Base-by-base conservation (phyloP, 1,140 invertebrate species). In the Dreissena rostriformis region DNA sequence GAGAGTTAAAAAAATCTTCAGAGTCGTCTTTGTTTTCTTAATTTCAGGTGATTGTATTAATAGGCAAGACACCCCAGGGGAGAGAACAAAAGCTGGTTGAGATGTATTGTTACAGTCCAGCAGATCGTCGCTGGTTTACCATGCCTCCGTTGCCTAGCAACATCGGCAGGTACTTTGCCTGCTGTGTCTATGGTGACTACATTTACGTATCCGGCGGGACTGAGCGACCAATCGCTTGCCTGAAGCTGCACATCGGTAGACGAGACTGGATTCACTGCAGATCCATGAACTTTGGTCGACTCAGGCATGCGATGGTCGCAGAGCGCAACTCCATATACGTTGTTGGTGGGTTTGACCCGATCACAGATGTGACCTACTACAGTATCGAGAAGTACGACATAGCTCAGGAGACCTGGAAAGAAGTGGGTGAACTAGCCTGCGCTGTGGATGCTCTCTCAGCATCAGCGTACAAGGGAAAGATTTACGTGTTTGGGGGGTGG, bases 121-220 rank as follows among this genome's bases (percentile, higher is more conserved):
- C 77, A 26, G 80, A 85, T 14, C 63, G 79, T 0, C 78, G 81
- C 52, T 90, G 89, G 89, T 90, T 70, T 66, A 86, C 85, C n/a
- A 65, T 90, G 55, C 82, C 89, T 7, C 81, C 85, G 1, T 73
- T 90, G 10, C 89, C 87, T 2, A 87, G 87, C 66, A 88, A 90
- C 65, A 88, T 88, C 7, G 89, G 89, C 15, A 86, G 88, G 28
- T 88, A 90, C 73, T 90, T 90, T 66, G 86, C 89, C 0, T 86
- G 86, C 49, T 90, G 89, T 57, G 89, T 90, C 12, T 87, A 87
- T 79, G 88, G 85, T 28, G 88, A 90, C 72, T 88, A 90, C 52
- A 88, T 90, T 24, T 90, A 87, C 65, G 86, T 90, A 17, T 87
- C 89, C n/a, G 89, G 89, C 11, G 89, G 89, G 11, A 88, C 87